Evolutionary conservation across 2,797 vertebrate genomes (phyloP).

Genomic region (Alca torda): DNA sequence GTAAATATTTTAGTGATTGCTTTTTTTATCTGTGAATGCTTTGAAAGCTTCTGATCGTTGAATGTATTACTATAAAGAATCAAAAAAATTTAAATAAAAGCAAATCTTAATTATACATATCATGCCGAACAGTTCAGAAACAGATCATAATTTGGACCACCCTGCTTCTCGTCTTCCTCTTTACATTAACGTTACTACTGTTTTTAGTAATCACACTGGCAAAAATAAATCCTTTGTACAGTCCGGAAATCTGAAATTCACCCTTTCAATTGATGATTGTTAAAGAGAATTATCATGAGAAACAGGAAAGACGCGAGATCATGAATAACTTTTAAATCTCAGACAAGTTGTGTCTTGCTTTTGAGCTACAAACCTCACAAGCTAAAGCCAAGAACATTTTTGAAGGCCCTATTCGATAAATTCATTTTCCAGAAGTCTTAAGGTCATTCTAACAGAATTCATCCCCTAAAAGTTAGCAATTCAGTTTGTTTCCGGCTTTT

Average conservation of each 20-base stretch:
- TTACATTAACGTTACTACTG: not conserved
- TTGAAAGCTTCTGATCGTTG: not conserved
- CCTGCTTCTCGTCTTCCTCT: not conserved
- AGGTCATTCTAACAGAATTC: not conserved
- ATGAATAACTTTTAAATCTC: not conserved
- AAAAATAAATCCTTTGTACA: conserved; percentile 2
- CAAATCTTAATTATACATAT: not conserved
- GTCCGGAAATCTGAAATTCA: not conserved
- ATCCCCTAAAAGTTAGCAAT: not conserved
- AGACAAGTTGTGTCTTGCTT: not conserved
- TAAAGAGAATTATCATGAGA: not conserved
- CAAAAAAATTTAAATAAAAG: not conserved
- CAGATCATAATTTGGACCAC: not conserved
- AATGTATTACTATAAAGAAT: not conserved
- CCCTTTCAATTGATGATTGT: not conserved
- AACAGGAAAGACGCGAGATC: not conserved
- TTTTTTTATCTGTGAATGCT: not conserved
- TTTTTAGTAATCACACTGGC: not conserved
- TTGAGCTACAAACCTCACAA: not conserved
- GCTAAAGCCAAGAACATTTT: not conserved
- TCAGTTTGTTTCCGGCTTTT: not conserved
- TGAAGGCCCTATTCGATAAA: not conserved
- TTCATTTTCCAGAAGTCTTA: not conserved
- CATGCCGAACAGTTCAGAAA: not conserved
- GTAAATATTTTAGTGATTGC: not conserved